Base-by-base conservation (phyloP, 2,113 vertebrate genomes). In the Peromyscus maniculatus region DNA sequence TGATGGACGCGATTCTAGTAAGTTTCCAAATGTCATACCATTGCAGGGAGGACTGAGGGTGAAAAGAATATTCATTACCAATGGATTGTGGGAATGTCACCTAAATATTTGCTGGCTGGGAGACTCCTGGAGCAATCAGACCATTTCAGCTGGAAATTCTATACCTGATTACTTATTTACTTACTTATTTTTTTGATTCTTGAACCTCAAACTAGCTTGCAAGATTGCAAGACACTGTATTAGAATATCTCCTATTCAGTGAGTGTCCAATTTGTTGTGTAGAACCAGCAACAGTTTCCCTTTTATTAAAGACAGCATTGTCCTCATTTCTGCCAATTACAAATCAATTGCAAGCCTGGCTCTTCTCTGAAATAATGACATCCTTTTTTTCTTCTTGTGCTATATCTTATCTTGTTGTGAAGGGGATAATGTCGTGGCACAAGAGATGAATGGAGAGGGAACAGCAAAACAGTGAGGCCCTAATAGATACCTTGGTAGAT, bases 51-150 rank as follows among this genome's bases (percentile, higher is more conserved):
- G 57, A 82, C 55, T 52, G 62, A 13, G 69, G 87, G 82, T 66
- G 39, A 79, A 91, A 91, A 89, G 87, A 89, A 83, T 92, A 95
- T 87, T 91, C 86, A 64, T 75, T 87, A 79, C 0, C 2, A 72
- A 64, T 49, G 55, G 64, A 95, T 66, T 90, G 74, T 91, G 67
- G 91, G 91, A 67, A 79, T 95, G 82, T 91, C 71, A 93, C 78
- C 91, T 89, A 92, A 92, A 89, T 90, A 89, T 93, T 95, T 95
- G 89, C 91, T 83, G 82, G 74, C 91, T 79, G 91, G 87, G 87
- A 95, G 90, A 94, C 92, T 96, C 71, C 84, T 93, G 67, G 46
- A 97, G 72, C 82, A 95, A 79, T 93, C 77, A 91, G 91, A 97
- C 52, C 8, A 74, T 90, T 97, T 92, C 74, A 88, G 67, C 71